Evolutionary conservation across 2,797 vertebrate species (phyloP).

Genomic region (Limnodromus scolopaceus): DNA sequence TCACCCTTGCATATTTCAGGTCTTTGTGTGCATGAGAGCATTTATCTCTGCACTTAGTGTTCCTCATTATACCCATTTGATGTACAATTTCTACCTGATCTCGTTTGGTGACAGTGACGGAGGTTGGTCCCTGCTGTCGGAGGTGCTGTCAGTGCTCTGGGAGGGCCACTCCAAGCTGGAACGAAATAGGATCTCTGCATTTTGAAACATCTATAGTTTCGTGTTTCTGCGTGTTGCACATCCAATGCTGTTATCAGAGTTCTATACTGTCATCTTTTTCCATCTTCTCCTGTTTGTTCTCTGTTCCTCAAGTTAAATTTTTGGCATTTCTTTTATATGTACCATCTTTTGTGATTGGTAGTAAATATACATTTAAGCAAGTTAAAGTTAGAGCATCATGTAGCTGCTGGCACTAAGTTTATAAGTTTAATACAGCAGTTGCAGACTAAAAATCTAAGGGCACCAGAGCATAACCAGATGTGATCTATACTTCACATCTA

Average conservation of each 20-base stretch:
- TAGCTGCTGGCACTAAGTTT: background rate
- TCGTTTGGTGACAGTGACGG: background rate
- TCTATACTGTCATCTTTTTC: background rate
- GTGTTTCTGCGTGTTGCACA: background rate
- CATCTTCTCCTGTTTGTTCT: background rate
- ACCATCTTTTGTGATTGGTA: background rate
- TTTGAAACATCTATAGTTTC: background rate
- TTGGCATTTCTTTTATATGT: background rate
- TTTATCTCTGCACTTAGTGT: background rate
- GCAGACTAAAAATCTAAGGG: background rate
- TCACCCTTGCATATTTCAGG: rapidly evolving
- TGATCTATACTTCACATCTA: background rate
- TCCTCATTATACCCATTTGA: background rate
- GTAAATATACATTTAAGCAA: background rate
- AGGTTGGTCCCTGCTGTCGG: background rate
- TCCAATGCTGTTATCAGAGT: background rate
- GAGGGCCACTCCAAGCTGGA: background rate
- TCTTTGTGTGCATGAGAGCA: rapidly evolving
- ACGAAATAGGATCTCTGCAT: background rate
- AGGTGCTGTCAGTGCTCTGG: background rate
- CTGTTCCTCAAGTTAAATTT: background rate
- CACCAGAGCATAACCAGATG: background rate
- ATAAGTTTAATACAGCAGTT: background rate
- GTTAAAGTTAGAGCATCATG: background rate
- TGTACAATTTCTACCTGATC: background rate